Evolutionary conservation across 2,113 vertebrate species (phyloP).

Genomic region (Oophaga pumilio): DNA sequence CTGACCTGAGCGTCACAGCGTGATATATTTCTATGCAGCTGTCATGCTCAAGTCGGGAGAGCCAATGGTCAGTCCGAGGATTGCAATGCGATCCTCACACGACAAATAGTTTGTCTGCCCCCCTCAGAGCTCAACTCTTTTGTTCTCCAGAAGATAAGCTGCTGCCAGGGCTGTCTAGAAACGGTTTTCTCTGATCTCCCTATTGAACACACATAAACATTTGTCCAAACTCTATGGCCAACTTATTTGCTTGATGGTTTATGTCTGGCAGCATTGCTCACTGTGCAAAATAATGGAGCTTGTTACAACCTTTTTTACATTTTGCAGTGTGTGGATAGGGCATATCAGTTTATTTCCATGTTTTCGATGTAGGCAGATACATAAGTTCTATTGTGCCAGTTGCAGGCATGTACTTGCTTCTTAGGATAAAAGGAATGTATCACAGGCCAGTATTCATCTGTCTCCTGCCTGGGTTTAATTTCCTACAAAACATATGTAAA

Average conservation of each 20-base stretch:
- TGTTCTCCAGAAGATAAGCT: too few species aligned
- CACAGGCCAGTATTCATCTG: neutral
- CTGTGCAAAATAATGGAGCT: neutral
- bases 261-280: neutral
- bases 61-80: too few species aligned
- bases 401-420: neutral
- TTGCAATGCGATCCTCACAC: too few species aligned
- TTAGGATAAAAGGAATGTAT: slow-evolving; percentile 17
- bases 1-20: too few species aligned
- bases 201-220: too few species aligned
- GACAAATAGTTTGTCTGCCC: too few species aligned
- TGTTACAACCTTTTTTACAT: neutral
- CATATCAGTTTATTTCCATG: slow-evolving; percentile 8
- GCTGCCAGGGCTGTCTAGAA: too few species aligned
- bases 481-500: slow-evolving; percentile 47
- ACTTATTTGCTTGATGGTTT: neutral
- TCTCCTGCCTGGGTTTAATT: slow-evolving; percentile 15
- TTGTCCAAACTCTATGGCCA: too few species aligned
- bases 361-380: neutral
- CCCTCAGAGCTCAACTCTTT: too few species aligned
- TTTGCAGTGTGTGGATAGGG: neutral
- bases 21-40: too few species aligned
- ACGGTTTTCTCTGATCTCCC: too few species aligned
- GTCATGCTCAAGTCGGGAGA: too few species aligned
- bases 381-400: neutral